These are phyloP conservation scores for Struthio camelus DNA, from an alignment of 2,113 vertebrate genomes.

Conservation along the genomic window DNA sequence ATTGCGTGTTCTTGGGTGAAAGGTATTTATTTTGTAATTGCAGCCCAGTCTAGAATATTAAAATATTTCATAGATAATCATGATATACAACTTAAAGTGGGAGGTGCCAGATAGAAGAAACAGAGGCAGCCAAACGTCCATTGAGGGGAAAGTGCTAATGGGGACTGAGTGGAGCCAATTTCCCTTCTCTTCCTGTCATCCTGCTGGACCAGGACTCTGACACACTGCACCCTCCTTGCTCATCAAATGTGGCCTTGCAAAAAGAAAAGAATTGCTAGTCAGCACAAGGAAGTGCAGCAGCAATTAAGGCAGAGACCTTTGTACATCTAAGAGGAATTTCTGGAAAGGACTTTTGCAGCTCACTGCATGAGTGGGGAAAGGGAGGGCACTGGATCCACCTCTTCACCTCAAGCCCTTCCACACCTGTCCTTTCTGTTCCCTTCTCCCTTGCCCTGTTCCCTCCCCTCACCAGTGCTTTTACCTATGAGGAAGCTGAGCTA, in stretches of 20 bases:
- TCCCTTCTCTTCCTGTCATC: background rate
- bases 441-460: background rate
- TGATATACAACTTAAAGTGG: background rate
- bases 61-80: background rate
- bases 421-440: background rate
- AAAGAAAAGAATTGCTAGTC: background rate
- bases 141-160: background rate
- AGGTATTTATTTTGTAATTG: background rate
- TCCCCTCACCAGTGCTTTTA: background rate
- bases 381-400: background rate
- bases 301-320: slow-evolving; percentile 10
- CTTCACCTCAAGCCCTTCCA: background rate
- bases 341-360: background rate
- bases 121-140: background rate
- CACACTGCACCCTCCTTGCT: background rate
- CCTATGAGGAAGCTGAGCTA: background rate
- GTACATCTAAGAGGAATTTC: background rate
- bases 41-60: background rate
- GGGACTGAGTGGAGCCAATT: background rate
- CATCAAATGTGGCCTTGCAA: background rate
- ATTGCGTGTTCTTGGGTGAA: background rate
- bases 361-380: background rate
- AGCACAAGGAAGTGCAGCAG: background rate
- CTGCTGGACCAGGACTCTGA: background rate
- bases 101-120: background rate